Conservation (phyloP, 2,888 invertebrate species). For the Meiosimyza platycephala region DNA sequence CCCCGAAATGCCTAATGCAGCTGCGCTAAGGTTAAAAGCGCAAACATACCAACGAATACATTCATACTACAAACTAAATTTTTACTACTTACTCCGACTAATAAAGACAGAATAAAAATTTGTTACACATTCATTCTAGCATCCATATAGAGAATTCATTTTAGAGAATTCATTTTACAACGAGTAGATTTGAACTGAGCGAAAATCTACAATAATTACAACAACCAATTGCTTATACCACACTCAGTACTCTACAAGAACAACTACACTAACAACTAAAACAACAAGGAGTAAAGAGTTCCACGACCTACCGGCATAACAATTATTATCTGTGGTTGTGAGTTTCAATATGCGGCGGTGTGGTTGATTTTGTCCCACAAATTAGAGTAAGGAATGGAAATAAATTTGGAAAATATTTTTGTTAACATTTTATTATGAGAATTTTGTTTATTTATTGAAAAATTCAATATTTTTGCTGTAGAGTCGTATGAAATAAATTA, state of each 20-base stretch:
- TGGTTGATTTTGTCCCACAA: no score
- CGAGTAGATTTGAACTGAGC: neutral
- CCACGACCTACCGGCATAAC: conserved; percentile 60
- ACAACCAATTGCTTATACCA: neutral
- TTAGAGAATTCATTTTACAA: conserved; percentile 8
- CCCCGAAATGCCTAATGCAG: conserved; percentile 3
- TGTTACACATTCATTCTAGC: neutral
- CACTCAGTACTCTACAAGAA: conserved; percentile 7
- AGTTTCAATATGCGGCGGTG: conserved; percentile 37
- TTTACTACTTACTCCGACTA: neutral
- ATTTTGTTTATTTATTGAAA: no score
- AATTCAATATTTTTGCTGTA: no score
- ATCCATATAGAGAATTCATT: conserved; percentile 18
- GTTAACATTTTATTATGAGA: no score
- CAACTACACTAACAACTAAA: conserved; percentile 7
- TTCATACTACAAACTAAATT: neutral
- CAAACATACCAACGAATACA: conserved; percentile 4
- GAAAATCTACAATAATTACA: neutral
- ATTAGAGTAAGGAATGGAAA: no score
- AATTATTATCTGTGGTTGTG: conserved; percentile 50
- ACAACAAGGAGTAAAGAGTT: conserved; percentile 26
- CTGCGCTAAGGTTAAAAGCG: neutral
- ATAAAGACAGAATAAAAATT: neutral
- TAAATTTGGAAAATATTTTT: no score
- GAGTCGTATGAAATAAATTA: no score